Conservation (phyloP, 1,140 invertebrate genomes). For the Drosophila parabipectinata region DNA sequence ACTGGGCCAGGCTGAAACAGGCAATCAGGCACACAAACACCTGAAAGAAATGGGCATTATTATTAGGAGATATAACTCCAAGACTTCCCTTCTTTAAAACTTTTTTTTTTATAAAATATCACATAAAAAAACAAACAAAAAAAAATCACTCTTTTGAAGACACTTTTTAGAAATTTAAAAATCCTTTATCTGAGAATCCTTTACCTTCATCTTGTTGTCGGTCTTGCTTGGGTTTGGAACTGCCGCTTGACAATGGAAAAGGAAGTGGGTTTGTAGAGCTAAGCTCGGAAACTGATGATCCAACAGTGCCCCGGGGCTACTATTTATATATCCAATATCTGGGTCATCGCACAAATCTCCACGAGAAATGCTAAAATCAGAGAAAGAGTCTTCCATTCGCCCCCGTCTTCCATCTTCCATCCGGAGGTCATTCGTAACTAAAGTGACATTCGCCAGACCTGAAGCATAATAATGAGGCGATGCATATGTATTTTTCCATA, state of each 20-base stretch:
- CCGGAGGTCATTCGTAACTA: conserved; percentile 15
- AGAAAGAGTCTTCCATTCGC: conserved; percentile 9
- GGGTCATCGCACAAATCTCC: conserved; percentile 16
- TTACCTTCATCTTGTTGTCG: conserved; percentile 70
- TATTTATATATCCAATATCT: conserved; percentile 29
- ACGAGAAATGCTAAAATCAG: conserved; percentile 14
- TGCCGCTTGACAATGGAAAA: conserved; percentile 17
- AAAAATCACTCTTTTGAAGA: neutral
- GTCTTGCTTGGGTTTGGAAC: conserved; percentile 42
- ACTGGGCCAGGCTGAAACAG: conserved; percentile 28
- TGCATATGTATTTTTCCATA: conserved; percentile 9
- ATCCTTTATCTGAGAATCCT: neutral
- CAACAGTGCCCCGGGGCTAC: conserved; percentile 13
- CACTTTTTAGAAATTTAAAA: neutral
- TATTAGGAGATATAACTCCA: neutral
- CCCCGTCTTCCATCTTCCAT: conserved; percentile 4
- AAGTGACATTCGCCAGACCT: conserved; percentile 24
- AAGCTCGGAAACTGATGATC: conserved; percentile 33
- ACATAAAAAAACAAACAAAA: neutral
- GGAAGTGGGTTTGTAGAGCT: conserved; percentile 37
- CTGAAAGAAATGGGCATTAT: neutral
- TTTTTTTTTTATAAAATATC: neutral
- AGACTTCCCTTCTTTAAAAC: neutral
- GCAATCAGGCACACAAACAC: conserved; percentile 43
- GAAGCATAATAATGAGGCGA: neutral